Evolutionary conservation across 2,888 invertebrate species (phyloP), one percentile per base, ranked within the genome.

Genomic region (Bimastos eiseni): DNA sequence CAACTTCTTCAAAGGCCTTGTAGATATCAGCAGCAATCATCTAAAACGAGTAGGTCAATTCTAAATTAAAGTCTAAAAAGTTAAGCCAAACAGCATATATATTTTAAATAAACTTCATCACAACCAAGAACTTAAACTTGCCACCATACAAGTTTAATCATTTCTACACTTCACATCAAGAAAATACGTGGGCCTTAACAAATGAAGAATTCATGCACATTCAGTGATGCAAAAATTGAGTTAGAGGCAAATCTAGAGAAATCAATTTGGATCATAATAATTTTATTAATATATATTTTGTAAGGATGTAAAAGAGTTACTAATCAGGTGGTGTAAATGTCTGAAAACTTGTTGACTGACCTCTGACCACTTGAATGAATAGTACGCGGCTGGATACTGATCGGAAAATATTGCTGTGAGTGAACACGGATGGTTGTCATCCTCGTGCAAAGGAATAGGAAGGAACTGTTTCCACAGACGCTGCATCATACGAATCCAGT

Each of bases 1-100:
- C 95, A 17, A 93, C 96, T 94, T 97, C 97, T 91, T 97, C 96
- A 95, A 99, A 98, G 89, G 97, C 97, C 94, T 97, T 97, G 94
- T 97, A 98, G 55, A 97, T 96, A 95, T 99, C 98, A 0, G 98
- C 98, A 0, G 98, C 98, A 89, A 98, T 96, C 96, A 98, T 97
- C 95, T 95, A 92, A 49, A 90, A 70, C 90, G n/a, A 90, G 34
- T 70, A 36, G 8, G 44, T 41, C 38, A 41, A 38, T 24, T 38
- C 1, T 41, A n/a, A 30, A 30, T 89, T 15, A 30, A 44, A 33
- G 21, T 41, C 17, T 33, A 5, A n/a, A 89, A 89, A 44, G 41
- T 41, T 21, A 33, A 37, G n/a, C 3, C 1, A 4, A 3, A 17
- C 21, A 6, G 41, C 41, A 15, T 41, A 41, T 49, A 49, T 21